Conservation (phyloP, 2,797 vertebrate genomes). For the Crenuchus spilurus region DNA sequence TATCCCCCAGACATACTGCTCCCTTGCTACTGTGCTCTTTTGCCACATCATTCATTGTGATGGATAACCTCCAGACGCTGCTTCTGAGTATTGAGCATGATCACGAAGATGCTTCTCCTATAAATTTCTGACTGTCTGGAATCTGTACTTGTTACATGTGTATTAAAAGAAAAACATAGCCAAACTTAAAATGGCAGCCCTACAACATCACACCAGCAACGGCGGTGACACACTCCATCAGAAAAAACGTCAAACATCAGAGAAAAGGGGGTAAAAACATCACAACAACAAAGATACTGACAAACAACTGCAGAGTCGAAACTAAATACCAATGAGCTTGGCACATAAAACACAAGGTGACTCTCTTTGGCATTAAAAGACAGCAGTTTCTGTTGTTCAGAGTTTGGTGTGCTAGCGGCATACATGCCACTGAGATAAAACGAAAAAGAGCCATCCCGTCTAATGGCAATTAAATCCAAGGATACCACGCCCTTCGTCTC, state of each 20-base stretch:
- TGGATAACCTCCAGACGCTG: neutral
- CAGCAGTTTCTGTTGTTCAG: neutral
- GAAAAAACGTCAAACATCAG: constrained; percentile 9
- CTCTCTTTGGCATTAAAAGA: constrained; percentile 14
- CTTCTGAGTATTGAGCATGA: neutral
- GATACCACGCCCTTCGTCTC: constrained; percentile 15
- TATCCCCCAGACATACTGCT: neutral
- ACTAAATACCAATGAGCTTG: neutral
- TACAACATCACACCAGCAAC: neutral
- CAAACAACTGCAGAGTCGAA: constrained; percentile 4
- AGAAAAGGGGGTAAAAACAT: neutral
- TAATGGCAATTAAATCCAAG: constrained; percentile 39
- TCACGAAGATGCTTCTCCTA: neutral
- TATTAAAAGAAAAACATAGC: neutral
- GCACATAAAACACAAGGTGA: constrained; percentile 37
- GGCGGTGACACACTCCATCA: neutral
- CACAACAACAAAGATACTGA: constrained; percentile 8
- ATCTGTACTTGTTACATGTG: neutral
- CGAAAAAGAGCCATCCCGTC: constrained; percentile 2
- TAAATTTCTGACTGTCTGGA: neutral
- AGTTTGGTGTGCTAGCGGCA: constrained; percentile 15
- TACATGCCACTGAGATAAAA: constrained; percentile 12
- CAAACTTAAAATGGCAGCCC: neutral
- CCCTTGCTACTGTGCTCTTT: neutral
- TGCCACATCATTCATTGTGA: neutral